A percentile compares a stretch with the other conserved stretches of the same genome.
Evolutionary conservation across 1,140 invertebrate genomes (phyloP).

Genomic region (Augochlora pura): DNA sequence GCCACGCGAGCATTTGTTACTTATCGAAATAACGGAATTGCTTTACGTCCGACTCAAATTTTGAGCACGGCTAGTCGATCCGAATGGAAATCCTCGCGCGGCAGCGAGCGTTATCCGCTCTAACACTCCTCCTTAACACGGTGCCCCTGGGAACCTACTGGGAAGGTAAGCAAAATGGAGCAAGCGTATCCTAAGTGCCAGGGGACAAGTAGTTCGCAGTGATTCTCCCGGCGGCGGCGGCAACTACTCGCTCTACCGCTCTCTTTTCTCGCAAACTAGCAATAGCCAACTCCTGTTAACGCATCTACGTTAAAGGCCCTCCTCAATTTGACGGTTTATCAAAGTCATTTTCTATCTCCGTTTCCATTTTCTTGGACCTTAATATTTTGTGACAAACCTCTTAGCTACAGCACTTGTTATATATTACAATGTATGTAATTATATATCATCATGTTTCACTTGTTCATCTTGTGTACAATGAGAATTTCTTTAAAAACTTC

Average conservation of each 20-base stretch:
- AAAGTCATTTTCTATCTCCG: no score
- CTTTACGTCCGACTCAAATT: neutral
- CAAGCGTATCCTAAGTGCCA: constrained; percentile 45
- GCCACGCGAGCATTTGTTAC: neutral
- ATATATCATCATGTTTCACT: no score
- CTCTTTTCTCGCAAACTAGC: constrained; percentile 17
- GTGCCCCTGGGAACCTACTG: constrained; percentile 4
- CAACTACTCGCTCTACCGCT: neutral
- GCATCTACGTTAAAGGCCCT: neutral
- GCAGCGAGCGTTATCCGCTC: neutral
- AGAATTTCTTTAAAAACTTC: no score
- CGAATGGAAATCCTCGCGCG: neutral
- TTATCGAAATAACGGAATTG: no score
- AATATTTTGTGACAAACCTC: no score
- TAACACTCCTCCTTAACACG: constrained; percentile 1
- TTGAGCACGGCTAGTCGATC: neutral
- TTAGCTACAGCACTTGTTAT: no score
- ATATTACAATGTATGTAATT: no score
- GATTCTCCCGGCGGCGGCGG: neutral
- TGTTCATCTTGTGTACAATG: no score
- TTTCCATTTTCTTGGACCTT: no score
- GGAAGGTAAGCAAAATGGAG: constrained; percentile 60
- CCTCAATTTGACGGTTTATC: no score
- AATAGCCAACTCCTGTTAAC: neutral
- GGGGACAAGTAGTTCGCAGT: constrained; percentile 13